Percentiles rank a stretch among this genome's conserved stretches.
Conservation (phyloP, 2,888 invertebrate species). For the Tetranychus truncatus region DNA sequence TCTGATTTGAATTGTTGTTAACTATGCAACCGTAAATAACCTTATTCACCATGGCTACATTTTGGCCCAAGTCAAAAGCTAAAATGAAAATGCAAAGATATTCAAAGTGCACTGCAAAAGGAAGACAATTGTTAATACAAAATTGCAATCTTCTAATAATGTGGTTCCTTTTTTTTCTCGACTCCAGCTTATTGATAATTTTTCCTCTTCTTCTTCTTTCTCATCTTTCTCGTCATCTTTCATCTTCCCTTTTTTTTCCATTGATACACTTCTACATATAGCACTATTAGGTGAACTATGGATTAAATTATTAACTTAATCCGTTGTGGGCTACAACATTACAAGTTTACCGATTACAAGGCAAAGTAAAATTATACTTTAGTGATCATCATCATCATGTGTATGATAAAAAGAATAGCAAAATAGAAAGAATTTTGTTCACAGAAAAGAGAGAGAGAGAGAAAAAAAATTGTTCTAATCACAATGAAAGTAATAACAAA, state of each 20-base stretch:
- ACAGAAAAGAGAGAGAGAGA: no score
- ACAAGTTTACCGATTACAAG: background rate
- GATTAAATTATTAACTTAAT: background rate
- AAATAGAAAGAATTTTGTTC: no score
- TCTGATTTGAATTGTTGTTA: conserved; percentile 1
- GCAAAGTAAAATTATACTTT: background rate
- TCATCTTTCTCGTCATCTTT: no score
- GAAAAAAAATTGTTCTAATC: no score
- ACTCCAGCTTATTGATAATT: background rate
- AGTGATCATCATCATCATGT: no score
- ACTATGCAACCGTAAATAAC: background rate
- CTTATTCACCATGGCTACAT: background rate
- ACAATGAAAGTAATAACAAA: no score
- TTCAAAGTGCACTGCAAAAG: no score
- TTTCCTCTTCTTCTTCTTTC: background rate
- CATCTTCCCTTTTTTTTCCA: background rate
- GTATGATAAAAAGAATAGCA: no score
- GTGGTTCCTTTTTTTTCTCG: background rate
- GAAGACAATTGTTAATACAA: background rate
- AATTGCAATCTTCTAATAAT: background rate
- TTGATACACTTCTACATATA: background rate
- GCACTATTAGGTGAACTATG: background rate
- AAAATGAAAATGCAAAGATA: no score
- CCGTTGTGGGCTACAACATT: background rate
- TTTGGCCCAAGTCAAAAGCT: no score